Conservation (phyloP, 1,140 invertebrate species). For the Temnothorax longispinosus region DNA sequence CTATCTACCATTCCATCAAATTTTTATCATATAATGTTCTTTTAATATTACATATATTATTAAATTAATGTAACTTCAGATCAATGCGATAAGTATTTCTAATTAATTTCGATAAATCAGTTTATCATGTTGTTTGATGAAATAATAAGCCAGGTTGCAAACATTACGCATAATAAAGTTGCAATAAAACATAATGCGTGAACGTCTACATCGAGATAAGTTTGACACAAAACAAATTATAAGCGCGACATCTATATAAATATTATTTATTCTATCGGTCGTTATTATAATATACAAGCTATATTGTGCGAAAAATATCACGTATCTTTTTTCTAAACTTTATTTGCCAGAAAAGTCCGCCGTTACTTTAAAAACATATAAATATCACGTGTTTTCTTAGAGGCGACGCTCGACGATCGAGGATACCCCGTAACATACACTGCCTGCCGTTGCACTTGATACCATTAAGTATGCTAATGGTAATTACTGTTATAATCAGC, state of each 20-base stretch:
- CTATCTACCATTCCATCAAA: no score
- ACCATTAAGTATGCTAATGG: conserved; percentile 81
- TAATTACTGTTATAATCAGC: conserved; percentile 82
- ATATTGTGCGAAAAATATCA: neutral
- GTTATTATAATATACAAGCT: neutral
- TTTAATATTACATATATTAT: neutral
- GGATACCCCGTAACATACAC: conserved; percentile 37
- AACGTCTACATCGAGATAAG: neutral
- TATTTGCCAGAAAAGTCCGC: neutral
- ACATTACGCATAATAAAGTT: conserved; percentile 1
- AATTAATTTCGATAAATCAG: neutral
- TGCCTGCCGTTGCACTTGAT: conserved; percentile 75
- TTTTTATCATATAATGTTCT: neutral
- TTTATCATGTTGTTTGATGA: neutral
- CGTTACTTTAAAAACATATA: neutral
- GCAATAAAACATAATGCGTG: neutral
- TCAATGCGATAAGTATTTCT: neutral
- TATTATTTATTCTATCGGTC: conserved; percentile 8
- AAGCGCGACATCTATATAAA: neutral
- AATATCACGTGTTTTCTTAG: conserved; percentile 44
- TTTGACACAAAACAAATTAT: neutral
- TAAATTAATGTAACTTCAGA: neutral
- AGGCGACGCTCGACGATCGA: conserved; percentile 39
- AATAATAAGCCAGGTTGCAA: neutral
- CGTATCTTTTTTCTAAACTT: neutral